phyloP scores from a whole-genome alignment of 2,797 vertebrate species.

The Pelobates cultripes region DNA sequence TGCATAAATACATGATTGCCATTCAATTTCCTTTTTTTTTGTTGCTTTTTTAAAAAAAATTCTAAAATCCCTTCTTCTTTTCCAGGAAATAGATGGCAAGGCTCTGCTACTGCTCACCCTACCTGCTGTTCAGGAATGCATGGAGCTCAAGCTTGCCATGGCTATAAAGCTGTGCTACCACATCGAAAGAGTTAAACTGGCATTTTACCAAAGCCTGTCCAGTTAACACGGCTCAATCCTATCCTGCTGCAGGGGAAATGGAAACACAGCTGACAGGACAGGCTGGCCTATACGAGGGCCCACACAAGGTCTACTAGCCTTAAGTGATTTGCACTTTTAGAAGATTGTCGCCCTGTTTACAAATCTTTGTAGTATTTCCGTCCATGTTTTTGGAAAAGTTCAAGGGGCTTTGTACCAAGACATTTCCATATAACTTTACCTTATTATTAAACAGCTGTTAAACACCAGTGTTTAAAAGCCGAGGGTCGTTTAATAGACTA shows the following conservation, averaged over 20 bases:
- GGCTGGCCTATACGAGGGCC: background rate
- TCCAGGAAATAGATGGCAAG: constrained; percentile 96
- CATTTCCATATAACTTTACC: background rate
- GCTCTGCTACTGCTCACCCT: constrained; percentile 94
- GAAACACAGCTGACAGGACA: background rate
- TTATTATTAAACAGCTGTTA: background rate
- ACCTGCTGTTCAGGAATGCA: constrained; percentile 97
- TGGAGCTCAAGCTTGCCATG: constrained; percentile 97
- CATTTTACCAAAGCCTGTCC: constrained; percentile 98
- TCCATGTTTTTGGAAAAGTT: constrained; percentile 1
- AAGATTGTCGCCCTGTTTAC: constrained; percentile 35
- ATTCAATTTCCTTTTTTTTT: too few species aligned
- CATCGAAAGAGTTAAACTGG: constrained; percentile 96
- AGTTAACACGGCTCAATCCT: constrained; percentile 69
- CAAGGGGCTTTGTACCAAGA: background rate
- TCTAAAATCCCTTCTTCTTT: constrained; percentile 23
- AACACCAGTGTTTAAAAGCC: too few species aligned
- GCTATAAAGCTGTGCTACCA: constrained; percentile 98
- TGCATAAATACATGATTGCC: too few species aligned
- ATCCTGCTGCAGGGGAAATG: background rate
- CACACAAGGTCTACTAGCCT: constrained; percentile 9
- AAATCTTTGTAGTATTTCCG: constrained; percentile 23
- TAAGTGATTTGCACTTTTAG: constrained; percentile 53
- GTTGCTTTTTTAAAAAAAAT: too few species aligned
- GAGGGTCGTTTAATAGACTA: too few species aligned